These are phyloP conservation scores for Drosophila pseudotalamancana DNA, from an alignment of 2,888 invertebrate species.

Conservation along the genomic window DNA sequence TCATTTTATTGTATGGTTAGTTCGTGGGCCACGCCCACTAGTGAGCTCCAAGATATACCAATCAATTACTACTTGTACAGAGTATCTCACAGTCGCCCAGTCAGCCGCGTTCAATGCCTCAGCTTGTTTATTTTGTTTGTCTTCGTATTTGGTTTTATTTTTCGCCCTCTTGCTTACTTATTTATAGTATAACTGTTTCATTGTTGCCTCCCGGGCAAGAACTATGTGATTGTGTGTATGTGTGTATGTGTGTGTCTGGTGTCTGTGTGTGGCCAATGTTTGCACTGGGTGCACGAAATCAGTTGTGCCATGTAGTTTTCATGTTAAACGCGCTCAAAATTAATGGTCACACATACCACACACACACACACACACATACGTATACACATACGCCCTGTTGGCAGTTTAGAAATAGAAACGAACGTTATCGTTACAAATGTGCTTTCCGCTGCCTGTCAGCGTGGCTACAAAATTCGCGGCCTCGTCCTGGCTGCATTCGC, in stretches of 20 bases:
- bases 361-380: slow-evolving; percentile 13
- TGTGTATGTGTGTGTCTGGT: slow-evolving; percentile 13
- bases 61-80: neutral
- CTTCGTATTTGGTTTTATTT: slow-evolving; percentile 39
- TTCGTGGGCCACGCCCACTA: neutral
- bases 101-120: neutral
- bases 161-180: slow-evolving; percentile 64
- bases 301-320: slow-evolving; percentile 76
- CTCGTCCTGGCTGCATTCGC: slow-evolving; percentile 46
- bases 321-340: slow-evolving; percentile 78
- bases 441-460: slow-evolving; percentile 77
- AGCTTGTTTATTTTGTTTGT: slow-evolving; percentile 46
- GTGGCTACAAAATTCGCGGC: slow-evolving; percentile 67
- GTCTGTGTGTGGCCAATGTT: slow-evolving; percentile 38
- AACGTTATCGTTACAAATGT: slow-evolving; percentile 78
- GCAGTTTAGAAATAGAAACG: slow-evolving; percentile 67
- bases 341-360: slow-evolving; percentile 67
- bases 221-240: slow-evolving; percentile 53
- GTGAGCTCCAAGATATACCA: no score
- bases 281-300: slow-evolving; percentile 68
- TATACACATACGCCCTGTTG: slow-evolving; percentile 17
- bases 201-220: slow-evolving; percentile 74
- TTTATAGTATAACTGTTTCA: slow-evolving; percentile 77
- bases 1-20: no score
- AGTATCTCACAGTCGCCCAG: neutral